Evolutionary conservation across 2,888 invertebrate species (phyloP).

Genomic region (Andricus quercusramuli): DNA sequence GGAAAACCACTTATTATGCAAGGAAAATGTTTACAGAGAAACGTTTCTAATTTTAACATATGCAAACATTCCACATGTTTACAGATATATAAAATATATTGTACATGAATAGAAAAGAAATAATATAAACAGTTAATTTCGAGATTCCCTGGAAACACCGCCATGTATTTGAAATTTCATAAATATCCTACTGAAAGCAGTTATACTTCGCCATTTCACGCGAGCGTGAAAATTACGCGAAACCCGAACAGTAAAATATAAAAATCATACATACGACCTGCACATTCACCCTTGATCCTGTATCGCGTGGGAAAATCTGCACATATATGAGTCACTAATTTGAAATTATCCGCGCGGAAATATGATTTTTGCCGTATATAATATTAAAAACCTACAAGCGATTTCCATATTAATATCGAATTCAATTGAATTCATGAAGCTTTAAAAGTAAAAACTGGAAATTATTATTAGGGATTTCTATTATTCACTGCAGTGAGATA

Average conservation of each 20-base stretch:
- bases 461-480: conserved; percentile 6
- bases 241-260: neutral
- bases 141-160: too few species aligned
- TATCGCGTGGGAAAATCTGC: conserved; percentile 50
- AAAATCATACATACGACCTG: neutral
- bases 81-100: neutral
- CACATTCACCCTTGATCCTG: conserved; percentile 8
- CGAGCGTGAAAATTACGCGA: conserved; percentile 22
- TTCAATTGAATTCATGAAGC: conserved; percentile 14
- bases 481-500: conserved; percentile 6
- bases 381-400: conserved; percentile 22
- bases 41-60: neutral
- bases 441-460: conserved; percentile 19
- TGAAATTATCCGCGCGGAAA: conserved; percentile 64
- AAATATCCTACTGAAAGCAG: conserved; percentile 4
- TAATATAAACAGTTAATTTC: neutral
- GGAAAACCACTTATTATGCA: neutral
- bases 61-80: neutral
- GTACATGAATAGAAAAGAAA: neutral
- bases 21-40: neutral
- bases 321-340: conserved; percentile 64
- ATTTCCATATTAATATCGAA: conserved; percentile 34
- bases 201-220: conserved; percentile 5
- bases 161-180: neutral
- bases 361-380: conserved; percentile 54